These are phyloP conservation scores for Ochropacha duplaris DNA, from an alignment of 2,888 invertebrate species.

Conservation along the genomic window DNA sequence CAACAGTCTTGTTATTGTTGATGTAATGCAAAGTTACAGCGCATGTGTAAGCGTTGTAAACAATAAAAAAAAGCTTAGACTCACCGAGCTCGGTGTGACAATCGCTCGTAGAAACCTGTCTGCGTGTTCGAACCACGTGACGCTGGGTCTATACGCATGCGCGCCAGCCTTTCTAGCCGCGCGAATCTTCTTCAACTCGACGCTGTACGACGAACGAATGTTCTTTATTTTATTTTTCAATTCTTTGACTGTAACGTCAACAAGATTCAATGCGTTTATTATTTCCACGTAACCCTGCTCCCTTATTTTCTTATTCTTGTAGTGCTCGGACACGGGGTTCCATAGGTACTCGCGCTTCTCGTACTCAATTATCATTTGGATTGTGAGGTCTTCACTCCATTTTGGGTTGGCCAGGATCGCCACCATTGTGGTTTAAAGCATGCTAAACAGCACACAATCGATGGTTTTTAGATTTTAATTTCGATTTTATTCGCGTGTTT, in stretches of 20 bases:
- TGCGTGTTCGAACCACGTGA: slow-evolving; percentile 83
- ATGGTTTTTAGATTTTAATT: slow-evolving; percentile 38
- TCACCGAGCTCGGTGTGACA: slow-evolving; percentile 81
- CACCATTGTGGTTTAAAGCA: slow-evolving; percentile 71
- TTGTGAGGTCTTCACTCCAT: slow-evolving; percentile 80
- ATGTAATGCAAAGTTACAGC: slow-evolving; percentile 27
- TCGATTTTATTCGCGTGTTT: slow-evolving; percentile 59
- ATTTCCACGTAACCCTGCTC: slow-evolving; percentile 79
- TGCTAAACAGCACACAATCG: slow-evolving; percentile 40
- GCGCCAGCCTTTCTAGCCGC: slow-evolving; percentile 80
- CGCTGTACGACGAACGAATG: slow-evolving; percentile 80
- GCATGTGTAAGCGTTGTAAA: slow-evolving; percentile 47
- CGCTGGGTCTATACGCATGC: slow-evolving; percentile 81
- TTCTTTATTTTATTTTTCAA: slow-evolving; percentile 81
- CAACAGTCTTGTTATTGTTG: slow-evolving; percentile 31
- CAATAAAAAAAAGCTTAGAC: slow-evolving; percentile 46
- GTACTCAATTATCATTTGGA: slow-evolving; percentile 79
- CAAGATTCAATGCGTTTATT: slow-evolving; percentile 72
- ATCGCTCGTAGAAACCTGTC: slow-evolving; percentile 82
- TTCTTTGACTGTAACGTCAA: slow-evolving; percentile 78
- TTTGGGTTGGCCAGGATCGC: slow-evolving; percentile 78
- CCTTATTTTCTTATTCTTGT: slow-evolving; percentile 79
- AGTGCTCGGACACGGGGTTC: slow-evolving; percentile 79
- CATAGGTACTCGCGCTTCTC: slow-evolving; percentile 78
- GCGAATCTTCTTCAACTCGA: slow-evolving; percentile 81